Evolutionary conservation across 1,140 invertebrate genomes (phyloP).

Genomic region (Caerostris extrusa): DNA sequence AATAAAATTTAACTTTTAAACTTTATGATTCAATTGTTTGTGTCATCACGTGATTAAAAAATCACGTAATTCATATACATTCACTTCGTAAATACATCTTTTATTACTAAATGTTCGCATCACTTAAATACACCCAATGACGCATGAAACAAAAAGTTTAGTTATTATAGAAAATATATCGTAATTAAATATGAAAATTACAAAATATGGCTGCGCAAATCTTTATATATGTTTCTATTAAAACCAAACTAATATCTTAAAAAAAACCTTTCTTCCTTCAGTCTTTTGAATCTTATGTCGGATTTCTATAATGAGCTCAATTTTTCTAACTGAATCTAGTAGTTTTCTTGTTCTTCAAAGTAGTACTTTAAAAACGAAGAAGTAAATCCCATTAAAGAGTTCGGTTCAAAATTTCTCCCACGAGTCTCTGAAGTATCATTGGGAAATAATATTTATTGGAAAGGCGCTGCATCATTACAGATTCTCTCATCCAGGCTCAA

Average conservation of each 20-base stretch:
- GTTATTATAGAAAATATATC: too few species aligned
- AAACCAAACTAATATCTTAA: not conserved
- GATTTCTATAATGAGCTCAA: slow-evolving; percentile 11
- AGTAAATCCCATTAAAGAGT: slow-evolving; percentile 34
- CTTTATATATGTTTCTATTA: too few species aligned
- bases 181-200: too few species aligned
- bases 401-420: slow-evolving; percentile 6
- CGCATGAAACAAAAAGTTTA: too few species aligned
- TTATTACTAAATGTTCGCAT: too few species aligned
- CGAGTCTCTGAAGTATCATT: slow-evolving; percentile 41
- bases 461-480: slow-evolving; percentile 13
- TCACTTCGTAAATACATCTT: too few species aligned
- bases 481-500: not conserved
- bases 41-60: too few species aligned
- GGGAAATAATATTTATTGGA: slow-evolving; percentile 57
- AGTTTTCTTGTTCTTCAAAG: not conserved
- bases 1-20: too few species aligned
- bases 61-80: too few species aligned
- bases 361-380: not conserved
- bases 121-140: too few species aligned
- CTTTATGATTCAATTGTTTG: too few species aligned
- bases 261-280: not conserved
- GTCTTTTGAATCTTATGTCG: not conserved
- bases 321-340: not conserved
- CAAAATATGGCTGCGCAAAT: too few species aligned